Evolutionary conservation across 2,888 invertebrate species (phyloP), one percentile per base, ranked within the genome.

Genomic region (Eutolmus rufibarbis): DNA sequence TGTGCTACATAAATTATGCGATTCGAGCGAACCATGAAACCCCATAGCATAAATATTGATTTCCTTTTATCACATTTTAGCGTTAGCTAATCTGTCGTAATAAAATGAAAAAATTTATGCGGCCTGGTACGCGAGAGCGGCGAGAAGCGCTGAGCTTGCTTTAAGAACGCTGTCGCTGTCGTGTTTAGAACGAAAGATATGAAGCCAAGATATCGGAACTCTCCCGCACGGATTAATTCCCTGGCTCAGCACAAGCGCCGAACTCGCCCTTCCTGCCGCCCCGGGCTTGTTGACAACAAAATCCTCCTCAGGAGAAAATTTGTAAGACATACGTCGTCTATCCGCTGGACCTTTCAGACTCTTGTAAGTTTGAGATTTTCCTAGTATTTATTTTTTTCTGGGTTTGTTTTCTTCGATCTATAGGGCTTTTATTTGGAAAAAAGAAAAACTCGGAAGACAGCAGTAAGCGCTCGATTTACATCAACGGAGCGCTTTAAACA

Each of bases 31-130:
- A 57, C 66, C 86, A 79, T 86, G 86, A 79, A 79, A 78, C n/a
- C 19, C 56, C 7, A n/a, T n/a, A 79, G 78, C 86, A 86, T 86
- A 86, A 86, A 86, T 86, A 86, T 86, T 86, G 86, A 86, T 86
- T 86, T 86, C 86, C 86, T 86, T 86, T 86, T 86, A 86, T 86
- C 78, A 79, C 86, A 86, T 78, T 86, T 86, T 86, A 86, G 78
- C 78, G 78, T 86, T 86, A 86, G 78, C 78, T 86, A 86, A 86
- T 86, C 86, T 78, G 37, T 78, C 43, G 57, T 78, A 86, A 56
- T 78, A 79, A 79, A 86, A 86, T 86, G 57, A 78, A 86, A 86
- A 79, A 78, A 86, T 86, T 86, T 86, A 86, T 86, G 86, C 28
- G 78, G 66, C 86, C 86, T 86, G 78, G 86, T 86, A 79, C 78